phyloP scores from a whole-genome alignment of 2,888 invertebrate genomes.

The Brassicogethes aeneus region DNA sequence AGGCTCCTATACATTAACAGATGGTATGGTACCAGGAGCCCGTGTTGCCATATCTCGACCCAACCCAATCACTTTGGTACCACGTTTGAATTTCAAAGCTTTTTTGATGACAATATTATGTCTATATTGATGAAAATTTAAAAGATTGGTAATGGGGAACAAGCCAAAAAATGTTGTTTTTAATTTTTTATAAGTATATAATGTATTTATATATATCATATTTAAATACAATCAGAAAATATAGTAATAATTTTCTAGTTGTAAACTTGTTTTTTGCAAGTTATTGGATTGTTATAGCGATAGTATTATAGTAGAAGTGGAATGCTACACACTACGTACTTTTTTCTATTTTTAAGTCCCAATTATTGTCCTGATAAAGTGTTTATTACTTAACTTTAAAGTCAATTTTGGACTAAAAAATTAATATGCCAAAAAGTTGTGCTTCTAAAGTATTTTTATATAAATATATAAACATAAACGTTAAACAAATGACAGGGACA shows the following conservation, averaged over 20 bases:
- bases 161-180: slow-evolving; percentile 70
- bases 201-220: slow-evolving; percentile 35
- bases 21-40: slow-evolving; percentile 32
- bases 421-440: too few species aligned
- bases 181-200: slow-evolving; percentile 45
- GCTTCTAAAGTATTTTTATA: too few species aligned
- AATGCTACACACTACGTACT: slow-evolving; percentile 10
- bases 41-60: slow-evolving; percentile 33
- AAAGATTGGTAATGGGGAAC: slow-evolving; percentile 70
- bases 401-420: slow-evolving; percentile 8
- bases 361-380: slow-evolving; percentile 14
- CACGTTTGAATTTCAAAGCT: slow-evolving; percentile 27
- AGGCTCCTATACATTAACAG: slow-evolving; percentile 79
- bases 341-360: too few species aligned
- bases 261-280: slow-evolving; percentile 18
- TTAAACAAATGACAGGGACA: too few species aligned
- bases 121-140: slow-evolving; percentile 26
- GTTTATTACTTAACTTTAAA: too few species aligned
- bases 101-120: slow-evolving; percentile 31
- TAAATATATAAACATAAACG: too few species aligned
- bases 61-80: slow-evolving; percentile 37
- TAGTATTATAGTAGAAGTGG: slow-evolving; percentile 15
- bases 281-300: slow-evolving; percentile 20
- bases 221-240: slow-evolving; percentile 37
- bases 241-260: slow-evolving; percentile 22